Percentiles rank a stretch among this genome's conserved stretches.
These are phyloP conservation scores for Casuarius casuarius DNA, from an alignment of 2,113 vertebrate species.

Conservation along the genomic window DNA sequence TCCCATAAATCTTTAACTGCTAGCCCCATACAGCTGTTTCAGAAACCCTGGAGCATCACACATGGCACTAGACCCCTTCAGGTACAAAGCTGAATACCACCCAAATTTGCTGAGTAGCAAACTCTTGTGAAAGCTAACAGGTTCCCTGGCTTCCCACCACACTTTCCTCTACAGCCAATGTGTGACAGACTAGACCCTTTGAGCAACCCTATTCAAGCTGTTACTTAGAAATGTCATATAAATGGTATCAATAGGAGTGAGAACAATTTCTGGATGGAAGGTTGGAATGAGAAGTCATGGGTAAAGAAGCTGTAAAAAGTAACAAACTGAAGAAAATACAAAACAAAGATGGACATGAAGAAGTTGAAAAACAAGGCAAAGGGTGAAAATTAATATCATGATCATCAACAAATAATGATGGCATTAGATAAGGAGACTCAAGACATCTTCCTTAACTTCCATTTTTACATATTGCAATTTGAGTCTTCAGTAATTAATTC, in stretches of 20 bases:
- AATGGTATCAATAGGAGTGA: background rate
- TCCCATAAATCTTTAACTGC: background rate
- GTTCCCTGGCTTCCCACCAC: background rate
- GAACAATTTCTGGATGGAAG: background rate
- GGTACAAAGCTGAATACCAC: background rate
- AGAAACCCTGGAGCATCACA: background rate
- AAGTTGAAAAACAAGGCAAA: background rate
- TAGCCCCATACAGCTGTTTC: background rate
- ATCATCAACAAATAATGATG: background rate
- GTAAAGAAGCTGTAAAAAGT: background rate
- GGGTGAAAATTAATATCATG: background rate
- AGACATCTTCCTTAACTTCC: background rate
- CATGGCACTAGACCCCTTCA: background rate
- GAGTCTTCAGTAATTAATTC: background rate
- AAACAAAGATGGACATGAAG: background rate
- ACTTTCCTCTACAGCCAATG: background rate
- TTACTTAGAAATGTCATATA: background rate
- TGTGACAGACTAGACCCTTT: background rate
- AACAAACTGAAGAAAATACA: background rate
- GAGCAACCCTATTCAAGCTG: background rate
- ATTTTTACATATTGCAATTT: background rate
- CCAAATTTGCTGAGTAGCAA: background rate
- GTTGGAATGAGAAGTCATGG: background rate
- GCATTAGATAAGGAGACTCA: background rate
- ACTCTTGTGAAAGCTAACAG: background rate